Evolutionary conservation across 2,113 vertebrate genomes (phyloP).

Genomic region (Ia io): DNA sequence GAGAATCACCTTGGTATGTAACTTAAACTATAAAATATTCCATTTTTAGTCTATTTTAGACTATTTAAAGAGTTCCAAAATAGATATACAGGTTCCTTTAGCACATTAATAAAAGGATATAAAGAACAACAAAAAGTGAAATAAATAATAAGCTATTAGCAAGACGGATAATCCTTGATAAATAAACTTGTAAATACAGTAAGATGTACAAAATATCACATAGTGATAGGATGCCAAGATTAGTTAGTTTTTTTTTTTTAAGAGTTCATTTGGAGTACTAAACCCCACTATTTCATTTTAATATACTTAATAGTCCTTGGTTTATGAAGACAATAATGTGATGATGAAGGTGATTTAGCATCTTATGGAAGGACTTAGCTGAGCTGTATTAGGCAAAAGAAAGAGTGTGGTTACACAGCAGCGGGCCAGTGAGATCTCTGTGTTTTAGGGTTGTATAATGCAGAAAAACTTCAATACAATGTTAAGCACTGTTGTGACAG

Average conservation of each 20-base stretch:
- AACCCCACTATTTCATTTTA: slow-evolving; percentile 85
- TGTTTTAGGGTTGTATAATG: slow-evolving; percentile 85
- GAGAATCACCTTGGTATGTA: slow-evolving; percentile 76
- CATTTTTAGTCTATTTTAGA: slow-evolving; percentile 86
- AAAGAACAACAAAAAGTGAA: slow-evolving; percentile 91
- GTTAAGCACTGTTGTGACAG: slow-evolving; percentile 91
- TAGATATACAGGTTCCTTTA: slow-evolving; percentile 87
- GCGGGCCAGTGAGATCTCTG: slow-evolving; percentile 85
- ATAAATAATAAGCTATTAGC: slow-evolving; percentile 94
- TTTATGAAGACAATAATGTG: slow-evolving; percentile 84
- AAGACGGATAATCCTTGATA: slow-evolving; percentile 91
- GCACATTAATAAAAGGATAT: slow-evolving; percentile 89
- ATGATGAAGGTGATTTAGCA: slow-evolving; percentile 84
- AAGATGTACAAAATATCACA: slow-evolving; percentile 98
- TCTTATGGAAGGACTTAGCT: slow-evolving; percentile 86
- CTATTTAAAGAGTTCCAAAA: slow-evolving; percentile 85
- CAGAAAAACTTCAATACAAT: slow-evolving; percentile 87
- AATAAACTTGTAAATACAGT: slow-evolving; percentile 95
- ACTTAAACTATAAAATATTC: slow-evolving; percentile 83
- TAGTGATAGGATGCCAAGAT: slow-evolving; percentile 95
- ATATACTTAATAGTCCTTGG: slow-evolving; percentile 86
- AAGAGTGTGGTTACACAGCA: slow-evolving; percentile 83
- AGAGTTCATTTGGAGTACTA: slow-evolving; percentile 84
- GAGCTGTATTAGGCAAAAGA: slow-evolving; percentile 86
- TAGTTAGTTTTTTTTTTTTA: slow-evolving; percentile 78